Conservation (phyloP, 2,888 invertebrate genomes). For the Geophilus truncorum region DNA sequence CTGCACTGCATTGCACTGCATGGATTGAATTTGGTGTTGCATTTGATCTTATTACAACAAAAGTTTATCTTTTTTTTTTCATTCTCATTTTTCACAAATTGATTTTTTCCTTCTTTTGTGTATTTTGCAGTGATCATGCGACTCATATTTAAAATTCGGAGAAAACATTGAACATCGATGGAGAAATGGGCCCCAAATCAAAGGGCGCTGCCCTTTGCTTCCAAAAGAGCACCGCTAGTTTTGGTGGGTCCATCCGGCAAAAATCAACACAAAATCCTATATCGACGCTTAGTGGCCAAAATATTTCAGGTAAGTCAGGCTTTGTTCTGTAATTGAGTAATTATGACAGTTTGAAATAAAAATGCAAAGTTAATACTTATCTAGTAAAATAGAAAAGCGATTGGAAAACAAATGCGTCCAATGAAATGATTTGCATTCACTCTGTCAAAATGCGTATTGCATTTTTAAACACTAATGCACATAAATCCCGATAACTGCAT, state of each 20-base stretch:
- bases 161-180: neutral
- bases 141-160: neutral
- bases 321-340: too few relatives aligned
- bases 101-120: neutral
- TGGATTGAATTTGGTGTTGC: neutral
- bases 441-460: too few relatives aligned
- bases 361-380: too few relatives aligned
- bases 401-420: too few relatives aligned
- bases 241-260: neutral
- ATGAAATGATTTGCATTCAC: too few relatives aligned
- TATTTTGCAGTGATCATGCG: neutral
- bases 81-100: too few relatives aligned
- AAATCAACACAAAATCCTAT: neutral
- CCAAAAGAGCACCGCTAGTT: neutral
- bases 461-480: too few relatives aligned
- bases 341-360: too few relatives aligned
- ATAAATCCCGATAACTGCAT: too few relatives aligned
- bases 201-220: neutral
- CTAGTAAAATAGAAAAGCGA: too few relatives aligned
- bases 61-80: neutral
- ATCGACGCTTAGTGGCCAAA: neutral
- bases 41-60: neutral
- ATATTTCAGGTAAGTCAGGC: conserved; percentile 10
- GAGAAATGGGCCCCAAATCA: neutral
- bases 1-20: neutral